Conservation (phyloP, 2,797 vertebrate genomes). For the Channallabes apus region DNA sequence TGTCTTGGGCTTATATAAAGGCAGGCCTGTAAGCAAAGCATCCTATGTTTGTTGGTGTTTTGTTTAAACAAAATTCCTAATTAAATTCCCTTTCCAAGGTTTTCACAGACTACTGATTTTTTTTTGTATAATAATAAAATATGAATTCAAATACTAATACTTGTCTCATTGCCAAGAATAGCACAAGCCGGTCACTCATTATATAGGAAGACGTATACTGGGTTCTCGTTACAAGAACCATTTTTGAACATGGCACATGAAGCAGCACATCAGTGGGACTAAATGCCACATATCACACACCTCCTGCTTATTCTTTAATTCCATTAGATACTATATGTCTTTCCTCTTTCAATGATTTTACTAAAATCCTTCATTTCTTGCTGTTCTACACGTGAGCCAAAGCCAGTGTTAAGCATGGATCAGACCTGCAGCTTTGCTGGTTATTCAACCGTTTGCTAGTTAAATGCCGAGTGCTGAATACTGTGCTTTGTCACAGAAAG, state of each 20-base stretch:
- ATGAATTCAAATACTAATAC: not conserved
- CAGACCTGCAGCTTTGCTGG: constrained; percentile 13
- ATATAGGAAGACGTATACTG: not conserved
- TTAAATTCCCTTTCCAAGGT: not conserved
- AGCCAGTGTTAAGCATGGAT: not conserved
- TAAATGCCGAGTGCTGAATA: constrained; percentile 86
- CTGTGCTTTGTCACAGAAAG: constrained; percentile 85
- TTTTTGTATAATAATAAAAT: not conserved
- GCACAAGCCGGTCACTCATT: not conserved
- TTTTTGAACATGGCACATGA: not conserved
- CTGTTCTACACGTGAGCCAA: not conserved
- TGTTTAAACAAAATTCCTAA: not conserved
- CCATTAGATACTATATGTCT: not conserved
- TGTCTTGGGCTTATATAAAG: constrained; percentile 18
- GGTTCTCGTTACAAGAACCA: no score
- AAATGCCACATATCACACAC: not conserved
- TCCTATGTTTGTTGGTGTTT: not conserved
- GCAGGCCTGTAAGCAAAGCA: constrained; percentile 2
- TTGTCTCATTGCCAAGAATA: not conserved
- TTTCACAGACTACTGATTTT: constrained; percentile 20
- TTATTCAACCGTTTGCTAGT: constrained; percentile 71
- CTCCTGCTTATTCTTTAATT: not conserved
- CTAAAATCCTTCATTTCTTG: not conserved
- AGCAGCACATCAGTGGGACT: not conserved
- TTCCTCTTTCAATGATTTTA: not conserved